Base-by-base conservation (phyloP, 2,113 vertebrate species). In the Hemichromis elongatus region DNA sequence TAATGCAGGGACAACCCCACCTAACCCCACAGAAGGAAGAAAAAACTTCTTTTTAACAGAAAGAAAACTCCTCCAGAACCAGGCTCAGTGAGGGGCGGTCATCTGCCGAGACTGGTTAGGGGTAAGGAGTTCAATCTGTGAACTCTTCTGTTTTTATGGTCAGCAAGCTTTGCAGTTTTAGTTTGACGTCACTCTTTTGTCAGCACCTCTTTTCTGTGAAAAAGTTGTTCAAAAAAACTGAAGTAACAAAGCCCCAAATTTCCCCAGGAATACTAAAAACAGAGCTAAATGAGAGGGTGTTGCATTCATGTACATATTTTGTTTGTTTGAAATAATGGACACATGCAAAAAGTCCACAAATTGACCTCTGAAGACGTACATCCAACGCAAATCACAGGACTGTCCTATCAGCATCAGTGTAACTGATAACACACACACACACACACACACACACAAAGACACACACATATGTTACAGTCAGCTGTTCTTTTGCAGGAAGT, bases 401-500 rank as follows among this genome's bases (percentile, higher is more conserved):
- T 14, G n/a, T 68, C 50, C 52, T 30, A 55, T 77, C 86, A 61
- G 37, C 18, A 35, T 24, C 26, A 56, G 13, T 19, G 2, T 53
- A 59, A 6, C 7, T 59, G 66, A 68, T 75, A 55, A 45, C 33
- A 66, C 78, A 73, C 56, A 83, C 77, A 61, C 79, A 87, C 75
- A 66, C 50, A 42, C 13, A 70, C 55, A 37, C n/a, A 45, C 33
- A 66, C 78, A 73, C 56, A 83, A 66, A 61, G 73, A 87, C 75
- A 66, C 50, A 42, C 13, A 70, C 55, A 37, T 54, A 86, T 82
- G 86, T 84, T 86, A 56, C 24, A 18, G 61, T 86, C 88, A 85
- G 91, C 89, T 89, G 90, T 84, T 86, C 53, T 78, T 45, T 47
- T 80, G 37, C 86, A 87, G 85, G 87, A 89, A 50, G 84, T 50